These are phyloP conservation scores for Drosophila niveifrons DNA, from an alignment of 2,888 invertebrate species.

Conservation along the genomic window DNA sequence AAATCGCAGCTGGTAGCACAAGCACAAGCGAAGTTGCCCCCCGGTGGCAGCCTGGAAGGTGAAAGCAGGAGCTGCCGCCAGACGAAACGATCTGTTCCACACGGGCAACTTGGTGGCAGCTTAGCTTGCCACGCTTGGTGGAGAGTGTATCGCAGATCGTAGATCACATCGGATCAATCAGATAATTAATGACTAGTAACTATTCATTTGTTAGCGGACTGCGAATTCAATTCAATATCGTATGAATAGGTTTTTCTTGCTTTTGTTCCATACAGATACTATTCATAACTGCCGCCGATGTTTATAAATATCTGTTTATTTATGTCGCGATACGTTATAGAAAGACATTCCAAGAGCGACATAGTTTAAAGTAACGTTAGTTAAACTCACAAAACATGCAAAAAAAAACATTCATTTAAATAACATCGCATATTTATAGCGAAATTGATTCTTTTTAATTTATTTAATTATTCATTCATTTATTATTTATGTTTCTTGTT, in stretches of 20 bases:
- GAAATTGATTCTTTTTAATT: background rate
- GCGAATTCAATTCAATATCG: background rate
- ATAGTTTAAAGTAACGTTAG: background rate
- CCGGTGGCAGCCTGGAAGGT: conserved; percentile 4
- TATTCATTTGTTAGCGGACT: conserved; percentile 10
- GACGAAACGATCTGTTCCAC: background rate
- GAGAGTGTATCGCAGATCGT: conserved; percentile 24
- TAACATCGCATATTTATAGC: background rate
- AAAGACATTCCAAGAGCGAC: conserved; percentile 5
- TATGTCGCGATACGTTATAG: background rate
- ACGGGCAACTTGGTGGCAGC: conserved; percentile 5
- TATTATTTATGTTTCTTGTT: too few species aligned
- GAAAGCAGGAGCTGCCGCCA: conserved; percentile 31
- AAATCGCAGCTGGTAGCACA: conserved; percentile 22
- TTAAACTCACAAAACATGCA: background rate
- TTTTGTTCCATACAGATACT: conserved; percentile 12
- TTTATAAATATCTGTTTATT: conserved; percentile 2
- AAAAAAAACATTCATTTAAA: background rate
- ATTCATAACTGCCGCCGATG: background rate
- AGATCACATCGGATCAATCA: conserved; percentile 21
- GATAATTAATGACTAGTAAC: conserved; percentile 19
- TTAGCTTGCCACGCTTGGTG: background rate
- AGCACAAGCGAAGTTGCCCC: background rate
- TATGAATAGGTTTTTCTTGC: background rate
- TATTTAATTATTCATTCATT: too few species aligned